Base-by-base conservation (phyloP, 2,797 vertebrate genomes). In the Eulemur albifrons region DNA sequence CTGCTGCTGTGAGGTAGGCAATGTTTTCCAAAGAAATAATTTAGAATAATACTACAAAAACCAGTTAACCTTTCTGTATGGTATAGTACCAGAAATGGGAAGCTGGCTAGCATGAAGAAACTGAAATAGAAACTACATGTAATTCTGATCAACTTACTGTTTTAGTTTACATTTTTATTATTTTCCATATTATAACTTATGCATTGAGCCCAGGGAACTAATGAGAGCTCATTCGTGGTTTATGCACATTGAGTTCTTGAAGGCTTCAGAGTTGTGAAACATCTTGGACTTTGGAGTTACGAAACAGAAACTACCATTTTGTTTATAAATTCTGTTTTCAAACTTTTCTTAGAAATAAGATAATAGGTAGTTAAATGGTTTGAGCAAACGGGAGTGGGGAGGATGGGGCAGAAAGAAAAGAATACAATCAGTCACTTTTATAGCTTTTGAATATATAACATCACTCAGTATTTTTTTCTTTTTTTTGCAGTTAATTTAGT, bases 1-100 rank as follows among this genome's bases (percentile, higher is more conserved):
- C 82, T 81, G 70, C 92, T 94, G 70, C 80, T 86, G 50, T 92
- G 96, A 96, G 79, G 89, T 89, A 87, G 95, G 93, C 95, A 61
- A 52, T 50, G 23, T 89, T 97, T 93, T 93, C 67, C 89, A 87
- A 89, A 97, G 95, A 97, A 86, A 85, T 88, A 67, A 43, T 88
- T 88, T 69, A 86, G 93, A 92, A 11, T 93, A 61, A 77, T 95
- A 70, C 50, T 94, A 30, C 61, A 88, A 18, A 57, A 76, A 20
- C 94, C 75, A 82, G 61, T 96, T 83, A 80, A 80, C 65, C 85
- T 30, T 59, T 93, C 76, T 81, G 32, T 81, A 2, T 92, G 43
- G 67, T 61, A 2, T 92, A 54, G 67, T 61, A 30, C 73, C 72
- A 57, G 67, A 81, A 83, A 43, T 59, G 11, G 2, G 59, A 72